A percentile compares a stretch with the other conserved stretches of the same genome.
Conservation (phyloP, 2,113 vertebrate species). For the Neopipo cinnamomea region DNA sequence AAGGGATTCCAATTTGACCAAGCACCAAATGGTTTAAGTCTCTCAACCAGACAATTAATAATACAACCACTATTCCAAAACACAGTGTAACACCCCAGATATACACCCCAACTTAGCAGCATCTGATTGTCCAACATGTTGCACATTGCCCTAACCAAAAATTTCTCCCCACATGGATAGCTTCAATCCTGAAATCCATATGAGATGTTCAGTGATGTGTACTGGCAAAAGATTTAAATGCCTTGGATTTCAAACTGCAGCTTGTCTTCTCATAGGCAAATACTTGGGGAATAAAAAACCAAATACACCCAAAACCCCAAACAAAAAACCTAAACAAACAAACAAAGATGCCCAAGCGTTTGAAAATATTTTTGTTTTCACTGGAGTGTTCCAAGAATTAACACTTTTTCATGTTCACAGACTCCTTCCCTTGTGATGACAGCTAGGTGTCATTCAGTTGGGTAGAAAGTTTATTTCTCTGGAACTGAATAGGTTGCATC, state of each 20-base stretch:
- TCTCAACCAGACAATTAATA: conserved; percentile 73
- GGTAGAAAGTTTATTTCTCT: not conserved
- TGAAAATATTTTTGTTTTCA: not conserved
- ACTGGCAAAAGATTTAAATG: not conserved
- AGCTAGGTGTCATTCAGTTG: not conserved
- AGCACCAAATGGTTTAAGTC: conserved; percentile 73
- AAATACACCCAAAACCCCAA: not conserved
- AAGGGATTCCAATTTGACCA: conserved; percentile 62
- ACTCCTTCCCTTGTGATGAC: not conserved
- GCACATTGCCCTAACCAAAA: conserved; percentile 25
- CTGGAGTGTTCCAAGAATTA: not conserved
- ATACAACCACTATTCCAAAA: conserved; percentile 67
- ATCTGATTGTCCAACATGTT: conserved; percentile 25
- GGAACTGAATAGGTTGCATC: not conserved
- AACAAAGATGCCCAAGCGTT: not conserved
- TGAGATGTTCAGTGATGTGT: not conserved
- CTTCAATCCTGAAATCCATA: not conserved
- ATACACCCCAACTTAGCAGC: not conserved
- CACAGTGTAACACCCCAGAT: conserved; percentile 30
- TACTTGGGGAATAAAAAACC: not conserved
- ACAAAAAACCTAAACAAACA: not conserved
- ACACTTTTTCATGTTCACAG: not conserved
- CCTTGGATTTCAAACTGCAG: not conserved
- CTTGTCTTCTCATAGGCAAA: not conserved
- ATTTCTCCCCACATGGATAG: not conserved